Evolutionary conservation across 2,113 vertebrate genomes (phyloP).

Genomic region (Antigone vipio): DNA sequence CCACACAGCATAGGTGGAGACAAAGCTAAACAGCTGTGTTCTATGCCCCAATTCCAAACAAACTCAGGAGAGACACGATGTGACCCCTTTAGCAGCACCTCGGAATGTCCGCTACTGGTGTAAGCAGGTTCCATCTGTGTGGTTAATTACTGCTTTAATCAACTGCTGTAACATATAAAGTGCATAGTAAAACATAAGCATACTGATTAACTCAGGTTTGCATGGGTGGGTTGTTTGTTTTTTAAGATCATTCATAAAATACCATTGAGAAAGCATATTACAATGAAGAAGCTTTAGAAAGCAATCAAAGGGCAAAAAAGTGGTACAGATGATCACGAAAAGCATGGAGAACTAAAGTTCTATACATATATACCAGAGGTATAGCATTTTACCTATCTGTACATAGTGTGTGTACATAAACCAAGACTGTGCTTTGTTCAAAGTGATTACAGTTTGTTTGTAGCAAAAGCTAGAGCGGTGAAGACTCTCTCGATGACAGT

Average conservation of each 20-base stretch:
- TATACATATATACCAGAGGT: conserved; percentile 63
- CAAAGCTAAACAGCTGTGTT: not conserved
- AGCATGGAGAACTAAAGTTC: conserved; percentile 55
- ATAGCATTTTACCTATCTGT: not conserved
- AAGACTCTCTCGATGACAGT: not conserved
- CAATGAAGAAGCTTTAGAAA: conserved; percentile 50
- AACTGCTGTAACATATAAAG: not conserved
- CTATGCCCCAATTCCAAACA: not conserved
- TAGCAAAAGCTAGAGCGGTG: not conserved
- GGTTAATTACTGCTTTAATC: not conserved
- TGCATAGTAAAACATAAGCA: not conserved
- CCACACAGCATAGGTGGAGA: not conserved
- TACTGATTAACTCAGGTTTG: not conserved
- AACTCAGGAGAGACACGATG: not conserved
- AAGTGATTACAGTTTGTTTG: not conserved
- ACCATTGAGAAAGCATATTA: conserved; percentile 69
- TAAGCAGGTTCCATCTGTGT: not conserved
- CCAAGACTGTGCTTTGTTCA: not conserved
- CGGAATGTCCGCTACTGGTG: not conserved
- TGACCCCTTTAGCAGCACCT: not conserved
- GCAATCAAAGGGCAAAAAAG: conserved; percentile 61
- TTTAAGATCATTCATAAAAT: conserved; percentile 58
- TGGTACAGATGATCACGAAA: not conserved
- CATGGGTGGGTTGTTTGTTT: not conserved
- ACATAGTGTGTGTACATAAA: not conserved